A percentile compares a stretch with the other conserved stretches of the same genome.
These are phyloP conservation scores for Notiomystis cincta DNA, from an alignment of 2,113 vertebrate species.

Conservation along the genomic window DNA sequence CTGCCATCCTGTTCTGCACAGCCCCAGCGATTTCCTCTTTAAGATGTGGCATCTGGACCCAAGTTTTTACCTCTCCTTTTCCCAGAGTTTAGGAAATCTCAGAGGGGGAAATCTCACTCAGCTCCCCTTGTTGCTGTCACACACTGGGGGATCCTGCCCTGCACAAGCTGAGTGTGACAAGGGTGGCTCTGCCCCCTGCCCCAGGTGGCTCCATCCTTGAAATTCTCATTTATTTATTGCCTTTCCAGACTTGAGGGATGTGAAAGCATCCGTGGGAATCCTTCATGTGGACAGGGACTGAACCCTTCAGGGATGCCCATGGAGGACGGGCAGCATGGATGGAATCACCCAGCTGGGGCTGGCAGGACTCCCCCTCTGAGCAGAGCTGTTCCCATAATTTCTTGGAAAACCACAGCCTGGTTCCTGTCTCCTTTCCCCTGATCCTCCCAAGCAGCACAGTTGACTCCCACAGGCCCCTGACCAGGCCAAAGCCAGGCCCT, in stretches of 20 bases:
- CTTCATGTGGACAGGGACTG: background rate
- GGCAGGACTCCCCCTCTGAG: background rate
- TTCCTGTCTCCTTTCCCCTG: background rate
- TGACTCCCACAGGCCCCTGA: accelerated
- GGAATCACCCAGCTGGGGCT: background rate
- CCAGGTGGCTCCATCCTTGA: background rate
- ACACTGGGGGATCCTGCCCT: background rate
- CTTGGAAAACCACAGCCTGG: background rate
- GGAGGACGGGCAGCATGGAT: background rate
- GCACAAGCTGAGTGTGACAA: background rate
- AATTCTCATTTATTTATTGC: background rate
- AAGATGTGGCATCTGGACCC: constrained; percentile 23
- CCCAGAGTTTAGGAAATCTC: background rate
- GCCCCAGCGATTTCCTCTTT: background rate
- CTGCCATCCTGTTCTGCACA: background rate
- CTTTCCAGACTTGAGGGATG: too few species aligned
- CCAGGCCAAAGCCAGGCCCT: background rate
- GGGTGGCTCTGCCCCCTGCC: background rate
- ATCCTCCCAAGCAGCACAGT: background rate
- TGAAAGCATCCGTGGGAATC: background rate
- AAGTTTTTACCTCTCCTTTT: background rate
- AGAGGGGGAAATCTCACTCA: background rate
- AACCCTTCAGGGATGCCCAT: background rate
- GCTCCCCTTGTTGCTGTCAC: background rate
- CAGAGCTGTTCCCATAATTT: background rate